Percentiles rank a stretch among this genome's conserved stretches.
phyloP scores from a whole-genome alignment of 2,797 vertebrate genomes.

The Karalla daura region DNA sequence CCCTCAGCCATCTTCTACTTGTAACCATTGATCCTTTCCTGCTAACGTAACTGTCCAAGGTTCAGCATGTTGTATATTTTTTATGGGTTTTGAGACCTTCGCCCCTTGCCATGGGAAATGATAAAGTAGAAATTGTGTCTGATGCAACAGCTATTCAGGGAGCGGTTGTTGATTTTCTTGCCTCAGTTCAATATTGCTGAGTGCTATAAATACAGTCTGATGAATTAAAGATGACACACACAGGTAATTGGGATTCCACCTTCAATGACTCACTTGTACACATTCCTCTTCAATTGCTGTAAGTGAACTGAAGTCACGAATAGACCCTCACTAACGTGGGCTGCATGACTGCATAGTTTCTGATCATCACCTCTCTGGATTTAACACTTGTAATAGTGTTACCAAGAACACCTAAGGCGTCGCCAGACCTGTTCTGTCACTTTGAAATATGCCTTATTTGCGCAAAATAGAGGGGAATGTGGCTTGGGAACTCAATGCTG shows the following conservation, averaged over 20 bases:
- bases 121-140: not conserved
- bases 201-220: not conserved
- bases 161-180: not conserved
- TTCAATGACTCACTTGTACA: slow-evolving; percentile 9
- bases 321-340: not conserved
- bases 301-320: not conserved
- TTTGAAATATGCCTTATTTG: not conserved
- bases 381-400: not conserved
- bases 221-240: not conserved
- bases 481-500: not conserved
- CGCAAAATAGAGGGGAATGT: not conserved
- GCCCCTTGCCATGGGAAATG: not conserved
- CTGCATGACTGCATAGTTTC: not conserved
- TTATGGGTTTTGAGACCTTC: not conserved
- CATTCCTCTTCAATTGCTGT: not conserved
- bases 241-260: not conserved
- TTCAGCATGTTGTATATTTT: not conserved
- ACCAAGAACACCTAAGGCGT: not conserved
- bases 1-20: not conserved
- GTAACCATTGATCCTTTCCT: not conserved
- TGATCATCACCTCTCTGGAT: not conserved
- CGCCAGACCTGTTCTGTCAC: not conserved
- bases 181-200: not conserved
- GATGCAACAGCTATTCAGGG: not conserved
- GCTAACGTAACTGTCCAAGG: not conserved